phyloP scores from a whole-genome alignment of 2,113 vertebrate genomes.

The Condylura cristata region DNA sequence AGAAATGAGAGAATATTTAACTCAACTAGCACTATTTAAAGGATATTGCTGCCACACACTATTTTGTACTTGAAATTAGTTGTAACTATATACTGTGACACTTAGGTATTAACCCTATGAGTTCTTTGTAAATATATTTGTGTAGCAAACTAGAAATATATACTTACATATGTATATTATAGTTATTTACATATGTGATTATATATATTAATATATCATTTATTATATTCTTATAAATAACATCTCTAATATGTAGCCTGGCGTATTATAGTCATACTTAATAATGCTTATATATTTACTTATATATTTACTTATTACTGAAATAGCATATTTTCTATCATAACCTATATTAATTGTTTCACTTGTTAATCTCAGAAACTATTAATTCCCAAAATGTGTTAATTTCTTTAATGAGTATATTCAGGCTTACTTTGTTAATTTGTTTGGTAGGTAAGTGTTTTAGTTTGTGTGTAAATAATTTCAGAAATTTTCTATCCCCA shows the following conservation, averaged over 20 bases:
- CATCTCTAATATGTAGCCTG: not conserved
- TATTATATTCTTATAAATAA: not conserved
- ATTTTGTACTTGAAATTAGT: not conserved
- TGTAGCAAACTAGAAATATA: not conserved
- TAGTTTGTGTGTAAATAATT: not conserved
- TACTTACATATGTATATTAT: not conserved
- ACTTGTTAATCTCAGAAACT: not conserved
- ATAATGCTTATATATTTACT: not conserved
- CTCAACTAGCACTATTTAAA: not conserved
- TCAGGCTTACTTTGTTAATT: not conserved
- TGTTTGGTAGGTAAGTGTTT: not conserved
- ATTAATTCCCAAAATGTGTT: not conserved
- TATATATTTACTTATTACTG: not conserved
- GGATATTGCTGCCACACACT: not conserved
- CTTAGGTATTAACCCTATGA: not conserved
- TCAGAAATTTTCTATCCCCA: not conserved
- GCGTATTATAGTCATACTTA: not conserved
- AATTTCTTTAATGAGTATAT: not conserved
- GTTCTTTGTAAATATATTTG: not conserved
- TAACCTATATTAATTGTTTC: not conserved
- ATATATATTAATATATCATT: not conserved
- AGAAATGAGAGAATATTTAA: constrained; percentile 24
- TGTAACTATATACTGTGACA: not conserved
- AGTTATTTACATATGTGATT: not conserved
- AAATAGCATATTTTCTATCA: not conserved